Conservation (phyloP, 2,113 vertebrate genomes). For the Aegotheles bennettii region DNA sequence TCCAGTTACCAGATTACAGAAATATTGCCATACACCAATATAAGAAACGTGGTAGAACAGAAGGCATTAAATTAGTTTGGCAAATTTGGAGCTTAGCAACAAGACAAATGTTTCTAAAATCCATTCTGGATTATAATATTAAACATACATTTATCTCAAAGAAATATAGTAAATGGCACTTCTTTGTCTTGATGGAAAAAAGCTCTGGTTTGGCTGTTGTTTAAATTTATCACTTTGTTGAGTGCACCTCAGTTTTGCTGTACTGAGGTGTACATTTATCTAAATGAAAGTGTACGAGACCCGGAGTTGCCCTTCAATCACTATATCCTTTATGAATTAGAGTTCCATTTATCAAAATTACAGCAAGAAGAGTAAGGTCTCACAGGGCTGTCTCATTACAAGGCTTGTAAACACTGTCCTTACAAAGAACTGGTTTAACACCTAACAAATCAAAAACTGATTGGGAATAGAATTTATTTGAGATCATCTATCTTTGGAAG, state of each 20-base stretch:
- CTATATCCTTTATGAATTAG: constrained; percentile 80
- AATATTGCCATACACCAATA: neutral
- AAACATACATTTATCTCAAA: constrained; percentile 38
- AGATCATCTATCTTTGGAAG: constrained; percentile 71
- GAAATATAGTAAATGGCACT: neutral
- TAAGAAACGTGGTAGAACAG: neutral
- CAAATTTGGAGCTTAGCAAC: constrained; percentile 4
- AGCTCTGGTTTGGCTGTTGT: constrained; percentile 14
- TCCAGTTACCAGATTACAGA: neutral
- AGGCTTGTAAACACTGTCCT: constrained; percentile 80
- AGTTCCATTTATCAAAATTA: constrained; percentile 88
- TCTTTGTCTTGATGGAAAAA: neutral
- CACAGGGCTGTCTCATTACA: constrained; percentile 80
- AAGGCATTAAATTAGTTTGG: neutral
- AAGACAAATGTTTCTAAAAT: constrained; percentile 28
- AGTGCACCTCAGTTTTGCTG: constrained; percentile 58
- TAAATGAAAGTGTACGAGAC: constrained; percentile 78
- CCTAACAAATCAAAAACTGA: constrained; percentile 82
- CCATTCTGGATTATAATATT: constrained; percentile 17
- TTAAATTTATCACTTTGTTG: constrained; percentile 59
- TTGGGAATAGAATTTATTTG: constrained; percentile 75
- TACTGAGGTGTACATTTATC: constrained; percentile 69
- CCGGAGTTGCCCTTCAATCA: constrained; percentile 77
- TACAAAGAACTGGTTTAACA: constrained; percentile 81
- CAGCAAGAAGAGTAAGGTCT: constrained; percentile 76